Base-by-base conservation (phyloP, 2,888 invertebrate genomes). In the Vanessa cardui region DNA sequence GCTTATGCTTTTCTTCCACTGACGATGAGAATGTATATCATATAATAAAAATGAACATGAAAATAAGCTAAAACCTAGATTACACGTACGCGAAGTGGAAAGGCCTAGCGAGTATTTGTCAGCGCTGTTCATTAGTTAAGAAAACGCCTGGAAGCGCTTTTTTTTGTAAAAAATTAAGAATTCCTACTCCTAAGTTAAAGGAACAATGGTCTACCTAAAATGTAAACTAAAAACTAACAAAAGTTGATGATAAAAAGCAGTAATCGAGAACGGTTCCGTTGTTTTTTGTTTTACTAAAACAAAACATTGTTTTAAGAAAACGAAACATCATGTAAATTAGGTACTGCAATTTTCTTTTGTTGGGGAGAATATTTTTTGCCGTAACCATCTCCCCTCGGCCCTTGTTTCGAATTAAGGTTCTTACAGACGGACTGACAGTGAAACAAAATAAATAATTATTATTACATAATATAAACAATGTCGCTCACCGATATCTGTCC, bases 271-370 rank as follows among this genome's bases (percentile, higher is more conserved):
- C 69, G 64, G 62, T 1, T 26, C 52, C 33, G 56, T 52, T 47
- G 52, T 64, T 71, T 69, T 68, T 70, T 70, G 54, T 65, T 66
- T 15, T 21, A 62, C 46, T 67, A 62, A 68, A 72, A 69, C 58
- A 80, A 79, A 79, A 76, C 77, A 81, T 78, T 80, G 77, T 80
- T 79, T 72, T 73, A 78, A 78, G 78, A 80, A 80, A 76, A 80
- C 76, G 74, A 73, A 73, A 72, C 77, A 77, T 75, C 74, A 72
- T 72, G 76, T 75, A 72, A 76, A 80, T 76, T 74, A 54, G 54
- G 54, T 54, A 73, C 66, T 66, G 70, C 71, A 60, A 63, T 74
- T 77, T 74, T 72, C 76, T 77, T 76, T 79, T 77, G 76, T 77
- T 54, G 16, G 58, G 26, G 20, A 49, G 33, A 31, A 61, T 63